These are phyloP conservation scores for Tachuris rubrigastra DNA, from an alignment of 2,113 vertebrate species.

Conservation along the genomic window DNA sequence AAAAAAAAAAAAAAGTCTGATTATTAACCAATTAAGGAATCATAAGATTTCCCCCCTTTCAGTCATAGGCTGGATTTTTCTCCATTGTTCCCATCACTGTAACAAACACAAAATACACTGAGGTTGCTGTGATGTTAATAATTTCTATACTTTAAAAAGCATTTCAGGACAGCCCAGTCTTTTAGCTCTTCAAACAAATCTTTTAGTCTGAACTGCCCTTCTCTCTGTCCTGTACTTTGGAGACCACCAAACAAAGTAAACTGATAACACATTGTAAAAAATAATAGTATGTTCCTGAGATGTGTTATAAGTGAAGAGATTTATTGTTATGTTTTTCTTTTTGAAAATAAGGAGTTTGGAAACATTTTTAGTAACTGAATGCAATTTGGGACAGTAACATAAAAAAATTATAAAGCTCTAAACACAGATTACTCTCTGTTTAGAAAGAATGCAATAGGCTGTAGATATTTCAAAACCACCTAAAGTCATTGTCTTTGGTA, in stretches of 20 bases:
- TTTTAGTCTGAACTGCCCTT: neutral
- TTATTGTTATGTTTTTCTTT: neutral
- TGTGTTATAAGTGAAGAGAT: neutral
- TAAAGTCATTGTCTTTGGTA: neutral
- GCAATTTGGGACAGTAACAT: neutral
- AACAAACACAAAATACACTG: neutral
- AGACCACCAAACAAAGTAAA: neutral
- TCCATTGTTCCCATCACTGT: neutral
- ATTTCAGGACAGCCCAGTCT: neutral
- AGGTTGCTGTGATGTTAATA: neutral
- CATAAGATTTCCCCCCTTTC: neutral
- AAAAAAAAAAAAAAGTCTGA: neutral
- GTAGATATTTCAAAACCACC: neutral
- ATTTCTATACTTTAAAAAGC: neutral
- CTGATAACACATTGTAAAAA: fast-evolving
- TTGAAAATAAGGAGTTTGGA: neutral
- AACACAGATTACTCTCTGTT: neutral
- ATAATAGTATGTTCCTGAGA: neutral
- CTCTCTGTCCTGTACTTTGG: neutral
- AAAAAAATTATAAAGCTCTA: neutral
- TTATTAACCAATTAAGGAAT: neutral
- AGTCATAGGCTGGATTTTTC: neutral
- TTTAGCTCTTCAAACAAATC: neutral
- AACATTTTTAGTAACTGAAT: neutral
- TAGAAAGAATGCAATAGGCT: neutral